phyloP scores from a whole-genome alignment of 1,140 invertebrate genomes.

The Cyclina sinensis region DNA sequence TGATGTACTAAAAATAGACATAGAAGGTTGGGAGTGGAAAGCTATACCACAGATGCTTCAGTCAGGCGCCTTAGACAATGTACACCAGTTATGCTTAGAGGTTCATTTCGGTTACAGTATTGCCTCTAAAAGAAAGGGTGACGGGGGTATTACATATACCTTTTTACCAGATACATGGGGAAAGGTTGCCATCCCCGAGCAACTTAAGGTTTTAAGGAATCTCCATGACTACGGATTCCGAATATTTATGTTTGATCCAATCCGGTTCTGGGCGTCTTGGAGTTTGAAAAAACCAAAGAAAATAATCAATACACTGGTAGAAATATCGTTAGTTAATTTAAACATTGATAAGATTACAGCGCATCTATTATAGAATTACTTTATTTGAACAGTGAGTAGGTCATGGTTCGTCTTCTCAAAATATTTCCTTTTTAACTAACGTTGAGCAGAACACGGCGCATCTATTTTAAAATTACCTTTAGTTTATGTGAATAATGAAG shows the following conservation, averaged over 20 bases:
- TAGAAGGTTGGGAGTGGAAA: neutral
- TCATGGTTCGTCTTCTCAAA: too few species aligned
- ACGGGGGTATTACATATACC: neutral
- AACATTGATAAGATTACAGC: too few species aligned
- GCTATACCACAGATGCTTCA: neutral
- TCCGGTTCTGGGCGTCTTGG: neutral
- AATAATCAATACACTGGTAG: neutral
- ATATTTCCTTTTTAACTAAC: too few species aligned
- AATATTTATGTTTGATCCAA: neutral
- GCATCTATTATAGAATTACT: too few species aligned
- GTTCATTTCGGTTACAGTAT: neutral
- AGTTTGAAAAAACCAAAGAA: neutral
- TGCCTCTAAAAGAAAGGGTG: neutral
- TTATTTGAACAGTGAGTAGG: too few species aligned
- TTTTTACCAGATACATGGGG: neutral
- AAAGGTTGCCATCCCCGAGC: neutral
- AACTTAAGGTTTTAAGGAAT: neutral
- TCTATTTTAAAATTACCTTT: too few species aligned
- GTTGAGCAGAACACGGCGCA: too few species aligned
- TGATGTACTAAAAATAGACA: constrained; percentile 3
- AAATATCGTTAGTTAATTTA: neutral
- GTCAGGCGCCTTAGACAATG: neutral
- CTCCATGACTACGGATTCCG: neutral
- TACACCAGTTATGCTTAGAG: neutral
- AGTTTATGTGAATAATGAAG: too few species aligned